Evolutionary conservation across 2,797 vertebrate genomes (phyloP), one percentile per base, ranked within the genome.

Genomic region (Chelon labrosus): DNA sequence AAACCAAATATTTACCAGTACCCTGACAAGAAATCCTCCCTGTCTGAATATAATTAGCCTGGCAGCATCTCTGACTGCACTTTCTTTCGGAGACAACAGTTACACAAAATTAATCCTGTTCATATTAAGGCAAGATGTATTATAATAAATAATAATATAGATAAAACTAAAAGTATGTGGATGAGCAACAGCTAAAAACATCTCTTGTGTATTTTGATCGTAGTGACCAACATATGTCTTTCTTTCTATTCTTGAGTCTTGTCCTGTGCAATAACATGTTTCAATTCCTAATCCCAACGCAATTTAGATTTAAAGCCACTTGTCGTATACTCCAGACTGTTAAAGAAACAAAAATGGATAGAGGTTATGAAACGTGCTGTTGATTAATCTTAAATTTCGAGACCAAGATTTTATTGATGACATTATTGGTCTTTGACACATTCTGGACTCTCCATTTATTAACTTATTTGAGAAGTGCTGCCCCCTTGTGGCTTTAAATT

Each of bases 1-100:
- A 79, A 70, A 75, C 66, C 44, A 84, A 78, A 77, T 80, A 70
- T 70, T 82, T 67, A 58, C 41, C 53, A 61, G 46, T 41, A 22
- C n/a, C 14, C 14, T 22, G 12, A 69, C 56, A 65, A 79, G 46
- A 58, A 62, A 49, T 68, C 63, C 62, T 61, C 72, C 57, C 50
- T 16, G 27, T 42, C 62, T 65, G 50, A 62, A 75, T 61, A 58
- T 60, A 64, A 75, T 77, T 65, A 61, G 22, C 3, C 49, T 54
- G 35, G 53, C 53, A 61, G 46, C 38, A 22, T 53, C 50, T 42
- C 22, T 6, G 50, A 53, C 62, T 31, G 50, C 22, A 31, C 62
- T 35, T 4, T 72, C 62, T 38, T 46, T 46, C 17, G 13, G 14
- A 11, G 13, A 35, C 11, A 37, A 47, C 42, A 55, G 4, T 50